Evolutionary conservation across 1,140 invertebrate species (phyloP), one percentile per base, ranked within the genome.

Genomic region (Sarcophaga peregrina): DNA sequence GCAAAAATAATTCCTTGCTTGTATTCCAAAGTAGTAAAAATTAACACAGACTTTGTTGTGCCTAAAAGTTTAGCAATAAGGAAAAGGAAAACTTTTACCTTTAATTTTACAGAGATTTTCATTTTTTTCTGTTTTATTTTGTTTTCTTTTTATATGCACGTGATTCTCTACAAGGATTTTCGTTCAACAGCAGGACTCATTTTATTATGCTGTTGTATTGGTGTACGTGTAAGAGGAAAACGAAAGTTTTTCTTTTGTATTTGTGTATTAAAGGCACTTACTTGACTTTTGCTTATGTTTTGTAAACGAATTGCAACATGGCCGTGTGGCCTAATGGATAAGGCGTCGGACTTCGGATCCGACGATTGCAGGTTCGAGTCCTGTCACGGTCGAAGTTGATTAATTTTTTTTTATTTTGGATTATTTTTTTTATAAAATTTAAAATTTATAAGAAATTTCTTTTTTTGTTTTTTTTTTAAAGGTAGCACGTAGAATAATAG

Each of bases 241-340:
- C 54, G 13, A 58, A 7, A 58, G 1, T 58, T 58, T 58, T 6
- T 58, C 13, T 7, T 58, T 13, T 15, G 15, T 58, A n/a, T n/a
- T 58, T n/a, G 54, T 58, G 7, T 58, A n/a, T 13, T 15, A 58
- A n/a, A 15, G 13, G 54, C 13, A 58, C n/a, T n/a, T n/a, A 58
- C 4, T 37, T 5, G 5, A 5, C 13, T 58, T 58, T 58, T 58
- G 54, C 15, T 13, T 58, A n/a, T 13, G n/a, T n/a, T 58, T 15
- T 58, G 13, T 13, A 15, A 15, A 5, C 6, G 52, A 10, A 1
- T 15, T 5, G 13, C 80, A 82, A 62, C 78, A 84, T 54, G 94
- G 94, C 94, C 93, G 93, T 94, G 94, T 95, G 94, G 95, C 95
- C 94, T 95, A 96, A 95, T 95, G 95, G 95, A 95, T 95, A 96